phyloP scores from a whole-genome alignment of 2,888 invertebrate genomes.

The Troglohyphantes excavatus region DNA sequence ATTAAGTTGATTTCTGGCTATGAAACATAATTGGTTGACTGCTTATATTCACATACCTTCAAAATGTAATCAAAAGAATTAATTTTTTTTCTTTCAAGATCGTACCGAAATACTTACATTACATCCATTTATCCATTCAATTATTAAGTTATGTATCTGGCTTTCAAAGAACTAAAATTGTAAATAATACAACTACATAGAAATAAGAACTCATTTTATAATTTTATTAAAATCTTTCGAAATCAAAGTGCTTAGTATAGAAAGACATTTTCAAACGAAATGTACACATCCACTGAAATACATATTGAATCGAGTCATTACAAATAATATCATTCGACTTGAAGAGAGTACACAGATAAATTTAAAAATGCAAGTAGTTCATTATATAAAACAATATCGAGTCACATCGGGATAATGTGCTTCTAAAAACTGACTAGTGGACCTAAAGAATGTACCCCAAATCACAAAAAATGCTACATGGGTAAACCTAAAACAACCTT shows the following conservation, averaged over 20 bases:
- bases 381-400: no score
- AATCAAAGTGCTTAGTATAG: not conserved
- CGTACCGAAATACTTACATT: no score
- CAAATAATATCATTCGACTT: not conserved
- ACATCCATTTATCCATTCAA: no score
- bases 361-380: not conserved
- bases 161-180: no score
- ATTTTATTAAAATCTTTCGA: not conserved
- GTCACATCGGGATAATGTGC: not conserved
- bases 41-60: no score
- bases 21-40: no score
- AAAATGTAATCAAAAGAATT: no score
- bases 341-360: not conserved
- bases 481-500: conserved; percentile 33
- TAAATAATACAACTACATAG: not conserved
- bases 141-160: no score
- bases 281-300: not conserved
- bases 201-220: not conserved
- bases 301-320: not conserved
- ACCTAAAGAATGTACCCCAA: conserved; percentile 26
- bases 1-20: no score
- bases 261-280: not conserved
- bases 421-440: conserved; percentile 52
- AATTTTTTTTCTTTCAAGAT: no score
- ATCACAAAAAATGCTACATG: conserved; percentile 27